A percentile compares a stretch with the other conserved stretches of the same genome.
These are phyloP conservation scores for Eilema caniola DNA, from an alignment of 2,888 invertebrate species.

Conservation along the genomic window DNA sequence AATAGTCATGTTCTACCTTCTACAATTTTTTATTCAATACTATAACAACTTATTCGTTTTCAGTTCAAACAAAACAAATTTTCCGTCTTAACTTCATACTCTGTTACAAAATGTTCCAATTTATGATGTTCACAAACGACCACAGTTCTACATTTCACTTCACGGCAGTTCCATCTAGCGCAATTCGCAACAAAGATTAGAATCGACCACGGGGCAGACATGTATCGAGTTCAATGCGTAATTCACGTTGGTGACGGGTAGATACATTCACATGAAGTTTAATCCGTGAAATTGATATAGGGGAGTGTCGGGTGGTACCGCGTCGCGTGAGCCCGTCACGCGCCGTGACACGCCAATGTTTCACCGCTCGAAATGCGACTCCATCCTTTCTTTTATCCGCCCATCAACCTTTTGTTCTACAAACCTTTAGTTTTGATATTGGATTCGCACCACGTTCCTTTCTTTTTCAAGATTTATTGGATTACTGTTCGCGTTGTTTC, in stretches of 20 bases:
- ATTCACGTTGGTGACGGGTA: conserved; percentile 33
- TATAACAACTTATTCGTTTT: not conserved
- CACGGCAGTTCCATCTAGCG: not conserved
- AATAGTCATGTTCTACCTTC: no score
- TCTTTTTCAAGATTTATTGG: conserved; percentile 63
- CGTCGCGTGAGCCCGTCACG: conserved; percentile 58
- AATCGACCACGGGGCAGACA: conserved; percentile 15
- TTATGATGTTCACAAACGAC: not conserved
- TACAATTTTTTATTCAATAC: no score
- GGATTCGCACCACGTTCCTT: conserved; percentile 63
- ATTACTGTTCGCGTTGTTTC: conserved; percentile 56
- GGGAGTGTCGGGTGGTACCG: conserved; percentile 48
- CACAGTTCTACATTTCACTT: not conserved
- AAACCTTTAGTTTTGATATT: conserved; percentile 69
- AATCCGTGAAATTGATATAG: conserved; percentile 72
- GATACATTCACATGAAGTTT: conserved; percentile 48
- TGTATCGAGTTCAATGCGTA: conserved; percentile 34
- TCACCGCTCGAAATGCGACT: conserved; percentile 60
- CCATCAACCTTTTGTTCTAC: conserved; percentile 72
- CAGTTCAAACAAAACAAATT: not conserved
- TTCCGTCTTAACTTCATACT: not conserved
- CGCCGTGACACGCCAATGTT: conserved; percentile 72
- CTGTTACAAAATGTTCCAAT: not conserved
- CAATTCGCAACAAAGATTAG: conserved; percentile 10
- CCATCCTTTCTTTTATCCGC: conserved; percentile 69